Evolutionary conservation across 2,797 vertebrate genomes (phyloP).

Genomic region (Aotus griseimembra): DNA sequence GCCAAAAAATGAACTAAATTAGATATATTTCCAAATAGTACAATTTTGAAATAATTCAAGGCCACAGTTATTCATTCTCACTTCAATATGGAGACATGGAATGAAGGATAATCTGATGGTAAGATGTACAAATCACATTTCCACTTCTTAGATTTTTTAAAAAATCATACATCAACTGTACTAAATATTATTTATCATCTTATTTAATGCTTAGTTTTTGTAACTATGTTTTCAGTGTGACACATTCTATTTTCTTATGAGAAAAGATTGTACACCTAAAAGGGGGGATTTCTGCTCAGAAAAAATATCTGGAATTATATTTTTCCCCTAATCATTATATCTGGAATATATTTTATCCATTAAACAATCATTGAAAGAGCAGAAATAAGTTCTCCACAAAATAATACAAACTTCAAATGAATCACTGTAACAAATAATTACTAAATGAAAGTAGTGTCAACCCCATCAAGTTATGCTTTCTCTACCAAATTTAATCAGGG

Average conservation of each 20-base stretch:
- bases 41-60: background rate
- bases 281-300: background rate
- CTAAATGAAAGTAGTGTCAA: background rate
- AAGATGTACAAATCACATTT: constrained; percentile 34
- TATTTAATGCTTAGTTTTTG: background rate
- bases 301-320: constrained; percentile 7
- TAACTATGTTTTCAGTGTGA: constrained; percentile 14
- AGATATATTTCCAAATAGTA: constrained; percentile 32
- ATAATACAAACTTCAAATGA: constrained; percentile 45
- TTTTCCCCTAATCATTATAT: background rate
- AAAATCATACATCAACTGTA: background rate
- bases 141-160: background rate
- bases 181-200: background rate
- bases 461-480: background rate
- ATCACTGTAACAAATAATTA: constrained; percentile 40
- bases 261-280: background rate
- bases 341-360: background rate
- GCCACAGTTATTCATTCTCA: constrained; percentile 4
- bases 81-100: background rate
- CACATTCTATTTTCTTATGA: constrained; percentile 39
- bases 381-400: constrained; percentile 38
- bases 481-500: background rate
- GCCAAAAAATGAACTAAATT: constrained; percentile 11
- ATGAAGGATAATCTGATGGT: background rate
- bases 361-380: constrained; percentile 25